Conservation (phyloP, 2,888 invertebrate species). For the Eurois occulta region DNA sequence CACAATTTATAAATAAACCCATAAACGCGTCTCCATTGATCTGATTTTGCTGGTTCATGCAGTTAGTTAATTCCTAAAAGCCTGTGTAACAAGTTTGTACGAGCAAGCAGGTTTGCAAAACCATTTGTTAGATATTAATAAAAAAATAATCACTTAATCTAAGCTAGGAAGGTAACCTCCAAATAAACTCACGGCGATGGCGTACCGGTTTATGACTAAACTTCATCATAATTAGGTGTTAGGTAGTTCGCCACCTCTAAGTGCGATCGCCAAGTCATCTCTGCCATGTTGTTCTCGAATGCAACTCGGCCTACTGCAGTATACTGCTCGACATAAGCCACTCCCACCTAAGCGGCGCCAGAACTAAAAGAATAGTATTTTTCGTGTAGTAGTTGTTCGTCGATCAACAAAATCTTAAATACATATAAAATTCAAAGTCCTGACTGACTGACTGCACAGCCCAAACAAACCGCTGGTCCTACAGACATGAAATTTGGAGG, state of each 20-base stretch:
- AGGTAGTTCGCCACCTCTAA: not conserved
- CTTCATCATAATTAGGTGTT: not conserved
- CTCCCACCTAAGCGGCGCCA: not conserved
- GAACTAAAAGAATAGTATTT: not conserved
- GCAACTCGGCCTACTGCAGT: not conserved
- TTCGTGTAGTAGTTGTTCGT: not conserved
- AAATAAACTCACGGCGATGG: not conserved
- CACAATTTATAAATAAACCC: not conserved
- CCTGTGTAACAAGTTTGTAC: constrained; percentile 25
- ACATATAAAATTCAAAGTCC: too few relatives aligned
- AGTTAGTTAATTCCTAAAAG: constrained; percentile 12
- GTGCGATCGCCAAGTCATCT: not conserved
- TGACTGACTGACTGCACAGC: too few relatives aligned
- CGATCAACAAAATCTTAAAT: too few relatives aligned
- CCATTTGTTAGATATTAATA: not conserved
- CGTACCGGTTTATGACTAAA: not conserved
- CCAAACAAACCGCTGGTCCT: too few relatives aligned
- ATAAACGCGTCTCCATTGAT: too few relatives aligned
- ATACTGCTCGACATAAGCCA: not conserved
- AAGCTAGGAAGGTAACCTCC: not conserved
- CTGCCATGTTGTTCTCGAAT: not conserved
- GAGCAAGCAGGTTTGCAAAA: constrained; percentile 10
- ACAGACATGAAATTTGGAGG: too few relatives aligned
- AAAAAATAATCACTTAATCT: not conserved
- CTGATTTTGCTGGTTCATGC: too few relatives aligned